Base-by-base conservation (phyloP, 1,140 invertebrate genomes). In the Tetragnatha versicolor region DNA sequence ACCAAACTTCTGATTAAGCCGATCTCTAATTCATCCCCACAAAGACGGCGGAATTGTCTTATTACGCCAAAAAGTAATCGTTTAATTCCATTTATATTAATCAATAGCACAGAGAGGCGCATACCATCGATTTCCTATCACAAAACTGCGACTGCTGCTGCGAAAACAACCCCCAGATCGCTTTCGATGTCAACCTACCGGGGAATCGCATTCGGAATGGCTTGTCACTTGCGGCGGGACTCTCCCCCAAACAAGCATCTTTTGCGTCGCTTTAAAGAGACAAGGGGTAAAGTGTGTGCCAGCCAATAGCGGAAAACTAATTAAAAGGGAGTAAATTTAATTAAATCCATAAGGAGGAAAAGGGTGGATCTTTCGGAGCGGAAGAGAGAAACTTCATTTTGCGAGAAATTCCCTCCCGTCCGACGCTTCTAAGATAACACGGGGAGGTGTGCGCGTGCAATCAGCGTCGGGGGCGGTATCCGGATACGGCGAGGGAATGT, bases 251-350 rank as follows among this genome's bases (percentile, higher is more conserved):
- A 70, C 29, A 70, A 55, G 68, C 68, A 55, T 70, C 68, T 70
- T 70, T 70, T 55, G 68, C 51, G 68, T 75, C 47, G 58, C 72
- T 35, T 63, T 75, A 61, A 35, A 58, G 35, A 75, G 55, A 75
- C 72, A 75, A 63, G 72, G 49, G 72, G 58, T 70, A 70, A 55
- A 55, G 47, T 51, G 12, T 3, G 49, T 75, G 58, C 72, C 25
- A 49, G 25, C 72, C 72, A 75, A 75, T 75, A 63, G 55, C 63
- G 53, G 72, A 51, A 60, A 75, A 75, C 72, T 75, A 75, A 75
- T 75, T 75, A 75, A 75, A 75, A 75, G 72, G 17, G 72, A 63
- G 72, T 75, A 75, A 75, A 75, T 75, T 75, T 75, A 73, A 75
- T 75, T 75, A 75, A 75, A 75, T 75, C 72, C 72, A 75, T 75